These are phyloP conservation scores for Periophthalmus modestus DNA, from an alignment of 2,113 vertebrate species.

Conservation along the genomic window DNA sequence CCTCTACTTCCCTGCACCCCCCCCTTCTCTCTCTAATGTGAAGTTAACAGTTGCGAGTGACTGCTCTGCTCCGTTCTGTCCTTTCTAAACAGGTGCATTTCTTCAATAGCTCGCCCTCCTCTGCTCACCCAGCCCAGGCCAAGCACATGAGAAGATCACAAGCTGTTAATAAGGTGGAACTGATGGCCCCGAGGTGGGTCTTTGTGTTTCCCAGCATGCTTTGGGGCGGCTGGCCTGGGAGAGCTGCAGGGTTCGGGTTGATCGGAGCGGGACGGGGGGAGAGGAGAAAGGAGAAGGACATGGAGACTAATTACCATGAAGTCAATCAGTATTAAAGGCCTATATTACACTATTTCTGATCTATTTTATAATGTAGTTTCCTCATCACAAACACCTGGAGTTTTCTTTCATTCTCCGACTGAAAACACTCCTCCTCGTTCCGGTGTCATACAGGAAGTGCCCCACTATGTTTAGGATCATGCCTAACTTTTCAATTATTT, in stretches of 20 bases:
- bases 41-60: conserved; percentile 81
- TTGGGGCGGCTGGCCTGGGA: conserved; percentile 88
- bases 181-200: conserved; percentile 82
- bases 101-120: conserved; percentile 51
- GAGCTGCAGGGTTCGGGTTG: conserved; percentile 80
- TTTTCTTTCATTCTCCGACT: no score
- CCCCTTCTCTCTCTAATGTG: conserved; percentile 63
- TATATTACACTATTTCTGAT: no score
- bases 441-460: no score
- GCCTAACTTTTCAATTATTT: no score
- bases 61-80: conserved; percentile 64
- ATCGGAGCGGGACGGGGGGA: conserved; percentile 64
- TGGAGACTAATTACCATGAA: conserved; percentile 55
- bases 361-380: no score
- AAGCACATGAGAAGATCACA: conserved; percentile 96
- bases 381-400: no score
- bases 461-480: no score
- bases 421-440: no score
- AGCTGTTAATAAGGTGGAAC: conserved; percentile 98
- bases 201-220: conserved; percentile 83
- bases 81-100: conserved; percentile 75
- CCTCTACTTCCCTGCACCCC: no score
- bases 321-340: conserved; percentile 39
- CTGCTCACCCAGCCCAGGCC: conserved; percentile 62
- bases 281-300: conserved; percentile 65